Evolutionary conservation across 1,140 invertebrate species (phyloP).

Genomic region (Papilio dardanus): DNA sequence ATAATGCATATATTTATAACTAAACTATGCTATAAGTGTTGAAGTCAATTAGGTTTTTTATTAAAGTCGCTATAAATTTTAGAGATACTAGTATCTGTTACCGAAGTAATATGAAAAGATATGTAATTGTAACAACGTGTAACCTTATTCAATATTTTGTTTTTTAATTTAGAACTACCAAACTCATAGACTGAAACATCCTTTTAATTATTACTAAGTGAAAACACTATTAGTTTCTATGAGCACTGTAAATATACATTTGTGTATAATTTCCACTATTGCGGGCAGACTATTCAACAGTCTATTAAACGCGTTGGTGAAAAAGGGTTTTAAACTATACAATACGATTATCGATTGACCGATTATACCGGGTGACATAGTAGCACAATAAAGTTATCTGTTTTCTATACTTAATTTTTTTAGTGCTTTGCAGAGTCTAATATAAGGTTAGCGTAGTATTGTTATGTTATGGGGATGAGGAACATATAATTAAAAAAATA

Average conservation of each 20-base stretch:
- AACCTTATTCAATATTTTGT: background rate
- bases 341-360: background rate
- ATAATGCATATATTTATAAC: background rate
- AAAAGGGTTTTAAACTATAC: background rate
- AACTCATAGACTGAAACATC: too few relatives aligned
- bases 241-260: background rate
- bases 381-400: background rate
- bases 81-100: background rate
- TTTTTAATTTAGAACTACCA: too few relatives aligned
- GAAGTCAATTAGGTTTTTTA: background rate
- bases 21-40: background rate
- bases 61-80: constrained; percentile 1
- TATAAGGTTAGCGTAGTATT: background rate
- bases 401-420: background rate
- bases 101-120: background rate
- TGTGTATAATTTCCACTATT: too few relatives aligned
- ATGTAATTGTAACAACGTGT: background rate
- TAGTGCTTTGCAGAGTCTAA: background rate
- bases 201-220: too few relatives aligned
- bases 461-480: background rate
- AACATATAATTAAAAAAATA: too few relatives aligned
- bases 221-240: too few relatives aligned
- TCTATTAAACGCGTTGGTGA: background rate
- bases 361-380: background rate
- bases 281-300: background rate